Evolutionary conservation across 1,140 invertebrate species (phyloP).

Genomic region (Diprion similis): DNA sequence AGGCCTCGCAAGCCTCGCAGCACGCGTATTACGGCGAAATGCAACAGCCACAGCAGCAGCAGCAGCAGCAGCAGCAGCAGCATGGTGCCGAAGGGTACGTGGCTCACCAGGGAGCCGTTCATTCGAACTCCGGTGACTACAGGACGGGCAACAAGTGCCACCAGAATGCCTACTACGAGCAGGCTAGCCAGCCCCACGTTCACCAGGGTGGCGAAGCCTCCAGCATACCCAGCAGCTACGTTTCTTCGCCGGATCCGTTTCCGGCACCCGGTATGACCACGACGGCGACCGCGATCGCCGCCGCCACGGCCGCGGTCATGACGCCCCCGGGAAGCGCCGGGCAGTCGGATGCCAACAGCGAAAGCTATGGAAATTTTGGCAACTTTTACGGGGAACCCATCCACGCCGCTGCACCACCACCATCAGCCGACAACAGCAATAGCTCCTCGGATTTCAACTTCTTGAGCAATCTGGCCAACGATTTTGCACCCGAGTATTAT

Average conservation of each 20-base stretch:
- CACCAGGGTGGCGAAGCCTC: conserved; percentile 62
- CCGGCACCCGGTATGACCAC: conserved; percentile 59
- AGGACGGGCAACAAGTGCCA: conserved; percentile 47
- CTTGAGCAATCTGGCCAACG: conserved; percentile 87
- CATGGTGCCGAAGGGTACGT: conserved; percentile 44
- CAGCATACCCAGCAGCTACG: conserved; percentile 58
- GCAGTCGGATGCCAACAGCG: conserved; percentile 62
- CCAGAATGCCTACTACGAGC: conserved; percentile 57
- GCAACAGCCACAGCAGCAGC: conserved; percentile 49
- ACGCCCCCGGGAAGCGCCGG: conserved; percentile 66
- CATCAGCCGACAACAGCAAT: conserved; percentile 80
- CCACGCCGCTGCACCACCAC: conserved; percentile 63
- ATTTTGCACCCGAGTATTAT: conserved; percentile 91
- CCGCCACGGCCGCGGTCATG: conserved; percentile 66
- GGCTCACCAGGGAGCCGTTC: conserved; percentile 45
- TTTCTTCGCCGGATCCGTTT: conserved; percentile 60
- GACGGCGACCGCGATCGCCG: conserved; percentile 65
- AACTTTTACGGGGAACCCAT: conserved; percentile 69
- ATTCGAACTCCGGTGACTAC: conserved; percentile 42
- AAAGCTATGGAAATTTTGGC: conserved; percentile 72
- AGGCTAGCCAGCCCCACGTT: conserved; percentile 50
- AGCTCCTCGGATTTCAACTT: conserved; percentile 93
- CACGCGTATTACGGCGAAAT: conserved; percentile 48
- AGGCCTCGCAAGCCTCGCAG: conserved; percentile 41
- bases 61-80: conserved; percentile 42